A percentile compares a stretch with the other conserved stretches of the same genome.
These are phyloP conservation scores for Alligator mississippiensis DNA, from an alignment of 2,113 vertebrate species.

Conservation along the genomic window DNA sequence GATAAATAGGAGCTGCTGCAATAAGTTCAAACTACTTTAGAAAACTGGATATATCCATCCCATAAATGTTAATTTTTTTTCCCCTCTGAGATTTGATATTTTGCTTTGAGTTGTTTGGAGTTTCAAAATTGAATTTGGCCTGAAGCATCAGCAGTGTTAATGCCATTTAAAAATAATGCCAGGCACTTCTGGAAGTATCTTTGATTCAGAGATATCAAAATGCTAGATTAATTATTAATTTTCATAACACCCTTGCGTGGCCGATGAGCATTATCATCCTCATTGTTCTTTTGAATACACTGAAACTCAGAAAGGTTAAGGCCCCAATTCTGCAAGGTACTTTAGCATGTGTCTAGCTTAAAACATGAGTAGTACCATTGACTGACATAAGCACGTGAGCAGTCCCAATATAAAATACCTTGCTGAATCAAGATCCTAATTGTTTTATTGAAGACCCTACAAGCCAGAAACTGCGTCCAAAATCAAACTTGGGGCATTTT, in stretches of 20 bases:
- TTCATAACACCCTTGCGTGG: neutral
- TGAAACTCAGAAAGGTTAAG: neutral
- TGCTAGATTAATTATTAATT: neutral
- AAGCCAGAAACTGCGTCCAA: rapidly evolving
- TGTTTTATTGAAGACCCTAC: rapidly evolving
- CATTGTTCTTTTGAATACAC: rapidly evolving
- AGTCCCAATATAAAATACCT: rapidly evolving
- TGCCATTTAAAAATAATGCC: neutral
- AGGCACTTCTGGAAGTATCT: neutral
- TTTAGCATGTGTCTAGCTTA: neutral
- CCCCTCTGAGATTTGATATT: neutral
- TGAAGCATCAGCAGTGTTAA: neutral
- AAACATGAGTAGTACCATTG: neutral
- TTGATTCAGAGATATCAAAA: constrained; percentile 16
- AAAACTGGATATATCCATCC: neutral
- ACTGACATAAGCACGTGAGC: rapidly evolving
- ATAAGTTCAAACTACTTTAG: constrained; percentile 31
- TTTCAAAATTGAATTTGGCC: neutral
- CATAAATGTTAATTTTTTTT: neutral
- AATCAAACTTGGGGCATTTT: neutral
- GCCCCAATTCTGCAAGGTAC: neutral
- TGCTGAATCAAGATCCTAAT: rapidly evolving
- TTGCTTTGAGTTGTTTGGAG: neutral
- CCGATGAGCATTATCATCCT: neutral
- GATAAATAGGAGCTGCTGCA: constrained; percentile 42